These are phyloP conservation scores for Zonotrichia albicollis DNA, from an alignment of 2,797 vertebrate genomes.

Conservation along the genomic window DNA sequence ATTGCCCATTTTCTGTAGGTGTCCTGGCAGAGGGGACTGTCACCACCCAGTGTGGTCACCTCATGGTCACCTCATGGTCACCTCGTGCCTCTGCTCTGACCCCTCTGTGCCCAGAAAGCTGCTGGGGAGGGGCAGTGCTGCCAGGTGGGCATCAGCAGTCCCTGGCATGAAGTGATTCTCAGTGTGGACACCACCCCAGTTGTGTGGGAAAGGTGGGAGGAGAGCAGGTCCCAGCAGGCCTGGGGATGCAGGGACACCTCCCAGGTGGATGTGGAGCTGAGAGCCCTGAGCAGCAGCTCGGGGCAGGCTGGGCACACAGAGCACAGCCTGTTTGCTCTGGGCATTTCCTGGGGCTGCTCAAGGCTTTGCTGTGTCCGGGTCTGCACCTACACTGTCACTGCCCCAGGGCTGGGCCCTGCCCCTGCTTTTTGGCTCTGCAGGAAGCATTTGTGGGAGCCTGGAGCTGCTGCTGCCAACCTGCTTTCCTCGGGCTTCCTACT, in stretches of 20 bases:
- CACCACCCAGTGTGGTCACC: background rate
- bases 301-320: background rate
- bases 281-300: background rate
- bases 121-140: background rate
- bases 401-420: background rate
- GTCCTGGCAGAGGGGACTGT: background rate
- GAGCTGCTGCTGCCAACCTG: background rate
- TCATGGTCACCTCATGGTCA: background rate
- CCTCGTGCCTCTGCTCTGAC: background rate
- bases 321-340: background rate
- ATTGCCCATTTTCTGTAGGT: background rate
- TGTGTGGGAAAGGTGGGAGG: background rate
- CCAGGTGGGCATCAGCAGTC: background rate
- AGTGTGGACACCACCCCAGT: rapidly evolving
- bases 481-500: background rate
- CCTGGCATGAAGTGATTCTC: rapidly evolving
- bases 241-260: background rate
- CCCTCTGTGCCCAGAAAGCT: background rate
- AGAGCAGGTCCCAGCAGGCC: background rate
- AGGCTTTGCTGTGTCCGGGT: background rate
- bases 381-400: rapidly evolving
- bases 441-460: background rate
- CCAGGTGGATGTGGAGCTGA: background rate
- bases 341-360: background rate
- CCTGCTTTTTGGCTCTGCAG: background rate